A percentile compares a stretch with the other conserved stretches of the same genome.
phyloP scores from a whole-genome alignment of 2,888 invertebrate species.

The Seira musarum region DNA sequence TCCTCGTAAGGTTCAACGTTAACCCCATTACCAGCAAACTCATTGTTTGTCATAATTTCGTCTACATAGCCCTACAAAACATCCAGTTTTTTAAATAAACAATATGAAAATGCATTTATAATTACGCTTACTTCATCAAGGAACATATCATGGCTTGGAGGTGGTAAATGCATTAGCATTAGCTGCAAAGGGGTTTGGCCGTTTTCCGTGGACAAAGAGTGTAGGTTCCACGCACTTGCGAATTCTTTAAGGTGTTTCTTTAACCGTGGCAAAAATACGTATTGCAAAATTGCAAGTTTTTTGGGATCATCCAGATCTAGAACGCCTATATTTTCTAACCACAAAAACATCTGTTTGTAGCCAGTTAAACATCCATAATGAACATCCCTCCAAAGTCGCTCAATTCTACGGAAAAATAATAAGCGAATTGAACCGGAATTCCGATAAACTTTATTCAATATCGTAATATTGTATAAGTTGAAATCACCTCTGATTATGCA shows the following conservation, averaged over 20 bases:
- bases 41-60: too few species aligned
- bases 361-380: slow-evolving; percentile 33
- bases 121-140: too few species aligned
- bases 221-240: slow-evolving; percentile 40
- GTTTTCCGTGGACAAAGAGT: slow-evolving; percentile 47
- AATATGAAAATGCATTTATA: too few species aligned
- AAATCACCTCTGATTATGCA: slow-evolving; percentile 59
- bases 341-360: slow-evolving; percentile 24
- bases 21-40: too few species aligned
- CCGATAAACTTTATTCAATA: too few species aligned
- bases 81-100: too few species aligned
- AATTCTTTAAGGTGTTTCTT: slow-evolving; percentile 31
- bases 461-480: too few species aligned
- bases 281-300: slow-evolving; percentile 42
- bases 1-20: too few species aligned
- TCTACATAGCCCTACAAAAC: too few species aligned
- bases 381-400: slow-evolving; percentile 59
- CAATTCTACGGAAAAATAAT: slow-evolving; percentile 44
- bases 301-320: slow-evolving; percentile 32
- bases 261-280: slow-evolving; percentile 46
- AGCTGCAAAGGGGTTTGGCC: slow-evolving; percentile 41
- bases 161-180: slow-evolving; percentile 40
- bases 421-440: too few species aligned
- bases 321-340: slow-evolving; percentile 26
- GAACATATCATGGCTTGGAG: slow-evolving; percentile 22